Evolutionary conservation across 2,797 vertebrate genomes (phyloP), one percentile per base, ranked within the genome.

Genomic region (Trematomus bernacchii): DNA sequence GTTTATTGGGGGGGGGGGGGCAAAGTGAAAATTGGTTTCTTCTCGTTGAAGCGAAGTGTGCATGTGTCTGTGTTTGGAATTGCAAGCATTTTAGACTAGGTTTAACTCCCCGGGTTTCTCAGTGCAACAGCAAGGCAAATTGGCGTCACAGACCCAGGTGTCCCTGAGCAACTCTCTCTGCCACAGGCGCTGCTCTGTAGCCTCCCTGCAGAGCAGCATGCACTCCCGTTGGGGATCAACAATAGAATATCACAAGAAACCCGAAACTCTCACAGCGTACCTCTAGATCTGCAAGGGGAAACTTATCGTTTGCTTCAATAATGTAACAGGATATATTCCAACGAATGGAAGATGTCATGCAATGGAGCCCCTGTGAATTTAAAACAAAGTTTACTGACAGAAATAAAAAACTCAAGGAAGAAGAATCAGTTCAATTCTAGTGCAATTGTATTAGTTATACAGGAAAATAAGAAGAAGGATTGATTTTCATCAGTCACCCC

Each of bases 91-190:
- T 27, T 27, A 3, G 53, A 63, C 21, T 59, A 47, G 30, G 68
- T 69, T 55, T 52, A 62, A 68, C 58, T 57, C 30, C 44, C 13
- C 37, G 61, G 66, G 74, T 47, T 19, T 61, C 40, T 73, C n/a
- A 2, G 13, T 52, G 47, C 58, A 59, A 21, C 23, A 73, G 19
- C 18, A 37, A 55, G 44, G 11, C 13, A 60, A 27, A 10, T 7
- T 3, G 23, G 52, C 18, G 13, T 60, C 59, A 51, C 40, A 68
- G 59, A 21, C 54, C 5, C 8, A 12, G 62, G 59, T 47, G 73
- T 73, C 83, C 76, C 82, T n/a, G 7, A 82, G 76, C 66, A 74
- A 74, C 8, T n/a, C n/a, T 59, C 66, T 63, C 63, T 47, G 74
- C 79, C 74, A 66, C 69, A 67, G 76, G 80, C 76, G 8, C 33